Base-by-base conservation (phyloP, 92 coral and sea anemone genomes). In the Actinostola sp. region DNA sequence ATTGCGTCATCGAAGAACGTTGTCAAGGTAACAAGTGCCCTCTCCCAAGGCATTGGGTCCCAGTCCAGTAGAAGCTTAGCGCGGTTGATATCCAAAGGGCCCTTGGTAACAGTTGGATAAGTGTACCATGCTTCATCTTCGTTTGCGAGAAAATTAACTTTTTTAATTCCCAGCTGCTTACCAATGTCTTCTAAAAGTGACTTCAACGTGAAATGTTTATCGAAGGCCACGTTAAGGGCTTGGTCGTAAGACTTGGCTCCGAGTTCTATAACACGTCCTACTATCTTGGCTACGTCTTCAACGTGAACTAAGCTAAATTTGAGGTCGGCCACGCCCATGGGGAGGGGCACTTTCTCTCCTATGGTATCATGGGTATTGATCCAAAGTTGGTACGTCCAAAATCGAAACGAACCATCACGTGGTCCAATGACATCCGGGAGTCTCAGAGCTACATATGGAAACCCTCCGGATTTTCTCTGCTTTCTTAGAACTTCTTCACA, bases 301-400 rank as follows among this genome's bases (percentile, higher is more conserved):
- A 92, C 99, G 61, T 95, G 91, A 15, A 92, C 84, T 8, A 95
- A 64, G 56, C 99, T 95, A 25, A 95, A 95, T 33, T 77, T 77
- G n/a, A 72, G 44, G 51, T 89, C 86, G n/a, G 95, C 61, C 9
- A 95, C 95, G 28, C 91, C 88, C 75, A 59, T 55, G n/a, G 99
- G 99, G 59, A 95, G 82, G 49, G 92, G 99, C 12, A 95, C 95
- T 4, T 89, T 97, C 41, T 95, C 83, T 33, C 71, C 82, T 62
- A 95, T 88, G 41, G 80, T 84, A 42, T 82, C 81, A 43, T 91
- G 99, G 53, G 92, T 77, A 21, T 74, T 78, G 25, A 92, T 72
- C 99, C 99, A 95, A 79, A 95, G 82, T 73, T 95, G 99, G 62
- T 95, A 95, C 21, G 88, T 85, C 99, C 99, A 95, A 75, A 92